Conservation (phyloP, 2,888 invertebrate species). For the Amphimallon solstitiale region DNA sequence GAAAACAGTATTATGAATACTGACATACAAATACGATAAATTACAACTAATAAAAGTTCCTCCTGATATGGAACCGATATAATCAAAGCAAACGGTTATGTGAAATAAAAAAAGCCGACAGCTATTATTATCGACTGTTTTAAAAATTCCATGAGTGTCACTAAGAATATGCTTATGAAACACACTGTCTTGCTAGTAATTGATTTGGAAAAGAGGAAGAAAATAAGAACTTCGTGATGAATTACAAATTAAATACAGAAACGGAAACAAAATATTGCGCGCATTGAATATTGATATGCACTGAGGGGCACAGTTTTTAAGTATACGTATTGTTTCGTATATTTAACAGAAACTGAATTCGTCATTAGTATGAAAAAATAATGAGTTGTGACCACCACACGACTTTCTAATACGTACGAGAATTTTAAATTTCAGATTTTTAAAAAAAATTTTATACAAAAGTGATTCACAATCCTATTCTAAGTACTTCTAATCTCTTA, state of each 20-base stretch:
- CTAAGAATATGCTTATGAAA: neutral
- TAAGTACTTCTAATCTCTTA: too few species aligned
- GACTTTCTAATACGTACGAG: too few species aligned
- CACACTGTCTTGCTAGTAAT: constrained; percentile 14
- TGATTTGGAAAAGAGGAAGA: constrained; percentile 32
- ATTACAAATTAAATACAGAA: constrained; percentile 22
- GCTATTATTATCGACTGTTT: neutral
- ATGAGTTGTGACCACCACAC: too few species aligned
- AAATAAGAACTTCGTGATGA: neutral
- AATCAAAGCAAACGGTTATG: constrained; percentile 10
- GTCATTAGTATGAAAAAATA: neutral
- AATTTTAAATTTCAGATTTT: neutral
- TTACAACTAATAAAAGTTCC: constrained; percentile 16
- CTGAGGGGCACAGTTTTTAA: too few species aligned
- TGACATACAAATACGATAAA: constrained; percentile 6
- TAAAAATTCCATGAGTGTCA: constrained; percentile 10
- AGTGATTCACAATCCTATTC: too few species aligned
- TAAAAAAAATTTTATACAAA: too few species aligned
- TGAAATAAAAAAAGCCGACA: neutral
- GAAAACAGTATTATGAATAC: neutral
- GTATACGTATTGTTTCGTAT: neutral
- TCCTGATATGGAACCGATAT: constrained; percentile 11
- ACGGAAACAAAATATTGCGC: constrained; percentile 18
- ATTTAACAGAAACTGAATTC: neutral
- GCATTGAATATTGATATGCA: constrained; percentile 12